phyloP scores from a whole-genome alignment of 2,888 invertebrate genomes.

The Calliopum simillimum region DNA sequence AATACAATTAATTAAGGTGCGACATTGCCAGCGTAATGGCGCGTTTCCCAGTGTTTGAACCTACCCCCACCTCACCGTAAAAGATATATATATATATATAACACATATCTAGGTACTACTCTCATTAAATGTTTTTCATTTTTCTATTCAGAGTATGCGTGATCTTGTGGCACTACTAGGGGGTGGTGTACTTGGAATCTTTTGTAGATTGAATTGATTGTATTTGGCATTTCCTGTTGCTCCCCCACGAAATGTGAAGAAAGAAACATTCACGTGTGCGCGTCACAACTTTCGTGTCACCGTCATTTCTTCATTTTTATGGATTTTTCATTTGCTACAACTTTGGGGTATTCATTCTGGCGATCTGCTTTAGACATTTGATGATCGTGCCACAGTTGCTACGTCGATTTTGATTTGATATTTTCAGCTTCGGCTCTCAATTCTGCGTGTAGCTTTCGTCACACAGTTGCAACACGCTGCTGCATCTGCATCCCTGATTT shows the following conservation, averaged over 20 bases:
- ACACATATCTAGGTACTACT: too few species aligned
- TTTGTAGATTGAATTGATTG: background rate
- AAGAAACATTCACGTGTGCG: background rate
- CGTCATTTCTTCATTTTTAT: background rate
- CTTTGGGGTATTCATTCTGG: background rate
- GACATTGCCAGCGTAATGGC: constrained; percentile 26
- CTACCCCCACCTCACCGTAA: background rate
- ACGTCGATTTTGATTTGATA: constrained; percentile 37
- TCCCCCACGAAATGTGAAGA: background rate
- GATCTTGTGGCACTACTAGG: too few species aligned
- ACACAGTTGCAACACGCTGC: background rate
- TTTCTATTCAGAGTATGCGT: background rate
- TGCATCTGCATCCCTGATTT: constrained; percentile 21
- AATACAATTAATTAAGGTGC: constrained; percentile 38
- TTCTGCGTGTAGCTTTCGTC: background rate
- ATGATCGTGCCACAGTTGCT: constrained; percentile 33
- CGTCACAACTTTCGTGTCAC: background rate
- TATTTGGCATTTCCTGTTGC: constrained; percentile 26
- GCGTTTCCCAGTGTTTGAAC: constrained; percentile 15
- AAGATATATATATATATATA: too few species aligned
- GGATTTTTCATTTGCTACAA: background rate
- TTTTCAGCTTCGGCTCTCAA: constrained; percentile 1
- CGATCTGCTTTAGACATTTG: background rate
- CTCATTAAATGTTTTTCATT: too few species aligned
- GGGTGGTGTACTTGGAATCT: background rate